Conservation (phyloP, 2,113 vertebrate species). For the Trichechus manatus region DNA sequence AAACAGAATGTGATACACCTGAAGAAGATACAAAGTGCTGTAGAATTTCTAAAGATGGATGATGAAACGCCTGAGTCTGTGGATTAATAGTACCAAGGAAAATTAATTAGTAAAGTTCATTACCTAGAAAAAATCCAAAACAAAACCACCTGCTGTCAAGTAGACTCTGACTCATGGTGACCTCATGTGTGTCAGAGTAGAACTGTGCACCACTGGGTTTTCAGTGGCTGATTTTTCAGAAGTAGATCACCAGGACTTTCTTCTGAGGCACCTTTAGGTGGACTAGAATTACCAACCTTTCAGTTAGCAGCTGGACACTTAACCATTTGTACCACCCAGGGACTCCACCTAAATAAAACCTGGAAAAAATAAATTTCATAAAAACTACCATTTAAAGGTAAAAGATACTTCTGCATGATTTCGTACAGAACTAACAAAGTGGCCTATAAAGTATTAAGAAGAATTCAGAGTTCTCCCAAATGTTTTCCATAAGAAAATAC, state of each 20-base stretch:
- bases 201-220: neutral
- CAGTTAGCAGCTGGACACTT: neutral
- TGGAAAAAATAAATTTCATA: neutral
- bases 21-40: neutral
- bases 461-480: neutral
- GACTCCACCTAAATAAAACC: neutral
- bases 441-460: neutral
- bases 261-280: neutral
- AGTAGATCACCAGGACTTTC: neutral
- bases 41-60: neutral
- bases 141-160: neutral
- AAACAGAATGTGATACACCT: neutral
- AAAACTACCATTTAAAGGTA: neutral
- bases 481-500: neutral
- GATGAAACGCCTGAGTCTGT: neutral
- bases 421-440: neutral
- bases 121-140: neutral
- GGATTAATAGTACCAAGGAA: neutral
- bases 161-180: neutral
- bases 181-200: neutral
- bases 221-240: neutral
- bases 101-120: neutral
- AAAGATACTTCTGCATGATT: neutral
- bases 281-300: neutral
- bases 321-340: no score